A percentile compares a stretch with the other conserved stretches of the same genome.
Evolutionary conservation across 2,113 vertebrate genomes (phyloP).

Genomic region (Rhodinocichla rosea): DNA sequence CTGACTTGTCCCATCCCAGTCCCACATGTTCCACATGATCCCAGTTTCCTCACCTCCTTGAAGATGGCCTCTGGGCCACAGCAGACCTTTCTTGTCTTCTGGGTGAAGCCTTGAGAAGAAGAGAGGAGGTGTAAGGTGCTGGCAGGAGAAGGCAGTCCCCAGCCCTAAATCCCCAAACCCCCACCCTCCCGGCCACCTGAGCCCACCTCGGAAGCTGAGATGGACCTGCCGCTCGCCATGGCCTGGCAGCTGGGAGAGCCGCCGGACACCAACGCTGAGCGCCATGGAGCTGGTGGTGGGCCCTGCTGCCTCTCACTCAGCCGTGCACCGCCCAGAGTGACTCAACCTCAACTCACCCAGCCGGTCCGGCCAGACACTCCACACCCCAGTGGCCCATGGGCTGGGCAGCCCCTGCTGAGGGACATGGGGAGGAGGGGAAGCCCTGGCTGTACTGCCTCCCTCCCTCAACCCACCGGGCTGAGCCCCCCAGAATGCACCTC

Average conservation of each 20-base stretch:
- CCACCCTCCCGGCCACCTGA: too few species aligned
- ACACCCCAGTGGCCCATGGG: background rate
- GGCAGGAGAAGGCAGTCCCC: background rate
- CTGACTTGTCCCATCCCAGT: background rate
- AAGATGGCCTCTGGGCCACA: slow-evolving; percentile 80
- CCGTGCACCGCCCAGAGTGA: background rate
- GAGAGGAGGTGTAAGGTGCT: background rate
- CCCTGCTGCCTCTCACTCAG: background rate
- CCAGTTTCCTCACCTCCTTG: slow-evolving; percentile 80
- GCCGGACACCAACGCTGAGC: slow-evolving; percentile 77
- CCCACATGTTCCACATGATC: background rate
- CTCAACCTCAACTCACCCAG: slow-evolving; percentile 44
- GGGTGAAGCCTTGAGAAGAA: slow-evolving; percentile 78
- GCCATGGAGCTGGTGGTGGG: slow-evolving; percentile 71
- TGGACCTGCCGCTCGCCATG: slow-evolving; percentile 82
- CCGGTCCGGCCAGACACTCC: slow-evolving; percentile 54
- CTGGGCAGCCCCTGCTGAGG: background rate
- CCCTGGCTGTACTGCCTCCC: background rate
- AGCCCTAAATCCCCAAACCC: background rate
- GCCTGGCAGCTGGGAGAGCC: slow-evolving; percentile 81
- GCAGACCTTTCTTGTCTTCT: slow-evolving; percentile 84
- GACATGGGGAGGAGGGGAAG: too few species aligned
- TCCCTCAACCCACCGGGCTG: background rate
- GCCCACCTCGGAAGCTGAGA: slow-evolving; percentile 85
- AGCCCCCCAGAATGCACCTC: rapidly evolving